Base-by-base conservation (phyloP, 2,797 vertebrate species). In the Neomorphus geoffroyi region DNA sequence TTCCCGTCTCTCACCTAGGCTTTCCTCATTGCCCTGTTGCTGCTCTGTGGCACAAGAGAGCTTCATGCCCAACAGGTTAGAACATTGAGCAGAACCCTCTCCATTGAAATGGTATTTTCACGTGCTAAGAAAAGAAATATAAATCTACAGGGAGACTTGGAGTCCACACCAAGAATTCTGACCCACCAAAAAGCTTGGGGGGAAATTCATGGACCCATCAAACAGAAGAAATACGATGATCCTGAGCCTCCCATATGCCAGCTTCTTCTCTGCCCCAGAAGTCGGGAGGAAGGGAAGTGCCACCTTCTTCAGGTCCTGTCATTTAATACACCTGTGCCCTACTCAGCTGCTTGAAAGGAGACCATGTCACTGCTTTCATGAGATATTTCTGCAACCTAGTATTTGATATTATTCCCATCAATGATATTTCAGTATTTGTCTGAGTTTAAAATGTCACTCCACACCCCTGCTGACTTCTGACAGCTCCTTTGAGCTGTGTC, bases 1-100 rank as follows among this genome's bases (percentile, higher is more conserved):
- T 21, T 2, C 32, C 18, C 33, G 1, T 18, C 3, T 64, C 3
- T 13, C 14, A 4, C 0, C 5, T 1, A 2, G 13, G 23, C 10
- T 80, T 39, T 84, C 11, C 16, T 62, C 19, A 10, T 7, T 37
- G 14, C 11, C 26, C 45, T 50, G 9, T 21, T 60, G 16, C 35
- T 75, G 28, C 33, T 46, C 24, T 22, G 32, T 35, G 30, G 37
- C 30, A 45, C 10, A 8, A 39, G 8, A 28, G 24, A 64, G 6
- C 5, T 74, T 66, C 0, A 0, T 51, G 48, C 11, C 13, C 3
- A 3, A n/a, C 17, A 89, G 37, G 12, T 72, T 70, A 65, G 51
- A 53, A 26, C 14, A 3, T 60, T 69, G 30, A 53, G 39, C 45
- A 61, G 39, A 82, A 30, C 19, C 5, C 4, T 35, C 21, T n/a